Evolutionary conservation across 2,888 invertebrate species (phyloP).

Genomic region (Siphlonurus alternatus): DNA sequence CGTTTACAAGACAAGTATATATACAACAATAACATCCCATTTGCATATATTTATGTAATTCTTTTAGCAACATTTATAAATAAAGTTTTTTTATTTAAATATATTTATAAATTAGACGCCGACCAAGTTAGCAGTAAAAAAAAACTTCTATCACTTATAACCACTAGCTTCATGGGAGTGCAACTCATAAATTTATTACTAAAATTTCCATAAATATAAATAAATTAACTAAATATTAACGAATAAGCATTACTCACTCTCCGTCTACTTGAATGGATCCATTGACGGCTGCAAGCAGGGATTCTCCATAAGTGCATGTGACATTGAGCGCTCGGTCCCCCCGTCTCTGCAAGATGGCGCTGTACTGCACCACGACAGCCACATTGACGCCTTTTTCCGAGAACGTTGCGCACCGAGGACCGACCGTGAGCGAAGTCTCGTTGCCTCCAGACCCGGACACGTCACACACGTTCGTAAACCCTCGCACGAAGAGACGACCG

Average conservation of each 20-base stretch:
- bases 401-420: constrained; percentile 23
- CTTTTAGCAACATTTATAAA: no score
- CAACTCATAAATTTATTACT: no score
- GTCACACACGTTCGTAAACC: constrained; percentile 55
- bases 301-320: constrained; percentile 34
- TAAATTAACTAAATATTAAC: no score
- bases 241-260: background rate
- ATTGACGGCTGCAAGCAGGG: background rate
- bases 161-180: no score
- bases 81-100: no score
- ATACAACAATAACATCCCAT: no score
- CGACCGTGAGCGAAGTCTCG: constrained; percentile 37
- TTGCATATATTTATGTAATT: no score
- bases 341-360: constrained; percentile 66
- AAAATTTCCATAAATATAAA: no score
- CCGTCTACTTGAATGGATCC: background rate
- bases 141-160: no score
- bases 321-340: constrained; percentile 67
- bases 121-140: no score
- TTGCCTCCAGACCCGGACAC: constrained; percentile 35
- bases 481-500: constrained; percentile 66
- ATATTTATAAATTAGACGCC: no score
- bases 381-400: constrained; percentile 38
- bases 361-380: constrained; percentile 63
- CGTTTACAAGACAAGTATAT: no score